A percentile compares a stretch with the other conserved stretches of the same genome.
Evolutionary conservation across 2,888 invertebrate genomes (phyloP).

Genomic region (Sinhomidia bicolor): DNA sequence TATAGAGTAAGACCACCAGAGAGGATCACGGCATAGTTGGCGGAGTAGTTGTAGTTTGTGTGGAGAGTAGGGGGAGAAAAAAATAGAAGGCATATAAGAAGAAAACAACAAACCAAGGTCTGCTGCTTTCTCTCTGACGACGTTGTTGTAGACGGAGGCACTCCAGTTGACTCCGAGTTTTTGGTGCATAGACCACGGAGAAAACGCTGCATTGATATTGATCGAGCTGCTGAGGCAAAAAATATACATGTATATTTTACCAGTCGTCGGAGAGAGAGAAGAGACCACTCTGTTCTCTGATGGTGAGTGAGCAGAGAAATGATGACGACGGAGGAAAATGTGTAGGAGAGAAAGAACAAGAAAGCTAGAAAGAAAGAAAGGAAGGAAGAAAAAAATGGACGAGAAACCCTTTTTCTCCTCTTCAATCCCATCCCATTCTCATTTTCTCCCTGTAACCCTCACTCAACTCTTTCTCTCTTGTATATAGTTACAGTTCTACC

Average conservation of each 20-base stretch:
- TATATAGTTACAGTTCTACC: conserved; percentile 1
- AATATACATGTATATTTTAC: conserved; percentile 24
- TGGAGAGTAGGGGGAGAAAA: background rate
- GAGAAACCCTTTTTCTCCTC: conserved; percentile 72
- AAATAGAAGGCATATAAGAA: background rate
- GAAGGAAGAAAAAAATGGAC: conserved; percentile 45
- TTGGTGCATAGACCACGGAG: conserved; percentile 80
- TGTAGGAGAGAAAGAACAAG: too few relatives aligned
- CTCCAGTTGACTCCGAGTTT: conserved; percentile 76
- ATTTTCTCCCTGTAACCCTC: conserved; percentile 25
- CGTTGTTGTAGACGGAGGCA: conserved; percentile 59
- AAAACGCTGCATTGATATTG: conserved; percentile 80
- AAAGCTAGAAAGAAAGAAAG: too few relatives aligned
- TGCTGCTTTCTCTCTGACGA: conserved; percentile 62
- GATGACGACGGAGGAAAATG: conserved; percentile 25
- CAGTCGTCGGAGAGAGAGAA: conserved; percentile 11
- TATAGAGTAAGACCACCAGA: conserved; percentile 27
- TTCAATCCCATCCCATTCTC: conserved; percentile 46
- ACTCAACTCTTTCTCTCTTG: too few relatives aligned
- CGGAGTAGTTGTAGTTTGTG: background rate
- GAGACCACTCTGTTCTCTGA: too few relatives aligned
- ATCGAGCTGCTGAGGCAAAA: conserved; percentile 76
- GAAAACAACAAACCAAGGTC: conserved; percentile 59
- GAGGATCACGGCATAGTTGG: background rate
- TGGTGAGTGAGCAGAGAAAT: conserved; percentile 10